Evolutionary conservation across 1,140 invertebrate species (phyloP).

Genomic region (Gonioctena quinquepunctata): DNA sequence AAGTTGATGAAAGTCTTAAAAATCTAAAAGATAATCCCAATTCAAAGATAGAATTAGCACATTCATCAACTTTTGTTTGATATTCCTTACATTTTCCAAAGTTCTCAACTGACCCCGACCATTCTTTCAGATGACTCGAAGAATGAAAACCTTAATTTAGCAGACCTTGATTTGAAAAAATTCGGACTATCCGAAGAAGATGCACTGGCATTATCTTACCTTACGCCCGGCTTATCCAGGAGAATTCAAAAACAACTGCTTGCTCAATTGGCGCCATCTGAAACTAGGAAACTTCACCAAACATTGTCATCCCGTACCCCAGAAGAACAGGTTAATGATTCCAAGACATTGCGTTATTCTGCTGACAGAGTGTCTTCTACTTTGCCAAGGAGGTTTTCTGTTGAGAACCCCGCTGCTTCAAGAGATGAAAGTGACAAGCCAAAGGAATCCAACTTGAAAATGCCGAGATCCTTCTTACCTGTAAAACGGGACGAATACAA

Average conservation of each 20-base stretch:
- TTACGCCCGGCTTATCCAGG: conserved; percentile 66
- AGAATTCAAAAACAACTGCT: conserved; percentile 67
- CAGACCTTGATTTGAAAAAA: conserved; percentile 66
- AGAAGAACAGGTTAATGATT: conserved; percentile 27
- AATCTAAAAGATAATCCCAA: too few species aligned
- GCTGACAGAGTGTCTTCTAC: conserved; percentile 35
- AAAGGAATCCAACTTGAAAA: conserved; percentile 7
- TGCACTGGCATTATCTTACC: conserved; percentile 65
- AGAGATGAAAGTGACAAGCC: conserved; percentile 2
- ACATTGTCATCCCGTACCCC: conserved; percentile 62
- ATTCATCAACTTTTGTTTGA: neutral
- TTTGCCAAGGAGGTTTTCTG: conserved; percentile 37
- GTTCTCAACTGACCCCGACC: neutral
- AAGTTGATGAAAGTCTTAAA: neutral
- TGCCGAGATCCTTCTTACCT: conserved; percentile 33
- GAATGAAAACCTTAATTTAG: conserved; percentile 63
- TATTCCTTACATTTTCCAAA: neutral
- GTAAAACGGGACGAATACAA: conserved; percentile 33
- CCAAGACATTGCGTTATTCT: conserved; percentile 23
- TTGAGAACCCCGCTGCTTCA: conserved; percentile 15
- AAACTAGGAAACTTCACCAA: conserved; percentile 63
- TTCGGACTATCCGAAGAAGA: conserved; percentile 68
- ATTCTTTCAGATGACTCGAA: conserved; percentile 48
- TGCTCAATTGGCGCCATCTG: conserved; percentile 65
- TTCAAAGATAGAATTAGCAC: too few species aligned